phyloP scores from a whole-genome alignment of 2,797 vertebrate species.

The Betta splendens region DNA sequence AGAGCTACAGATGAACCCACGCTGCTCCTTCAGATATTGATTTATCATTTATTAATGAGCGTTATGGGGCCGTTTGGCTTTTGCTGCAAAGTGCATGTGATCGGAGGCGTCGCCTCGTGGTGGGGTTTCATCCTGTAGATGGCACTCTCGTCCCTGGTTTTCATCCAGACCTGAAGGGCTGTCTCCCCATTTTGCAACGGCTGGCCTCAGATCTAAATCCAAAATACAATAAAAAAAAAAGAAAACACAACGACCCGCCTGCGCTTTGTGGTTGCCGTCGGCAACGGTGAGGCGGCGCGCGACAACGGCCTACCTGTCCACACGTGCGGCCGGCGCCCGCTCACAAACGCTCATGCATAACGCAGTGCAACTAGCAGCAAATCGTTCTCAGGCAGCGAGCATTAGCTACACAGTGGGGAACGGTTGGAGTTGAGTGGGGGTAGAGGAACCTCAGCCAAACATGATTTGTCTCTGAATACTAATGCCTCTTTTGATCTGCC shows the following conservation, averaged over 20 bases:
- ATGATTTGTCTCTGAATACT: slow-evolving; percentile 79
- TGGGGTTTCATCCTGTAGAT: slow-evolving; percentile 73
- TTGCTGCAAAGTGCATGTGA: slow-evolving; percentile 8
- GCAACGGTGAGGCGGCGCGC: too few relatives aligned
- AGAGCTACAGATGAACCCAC: slow-evolving; percentile 14
- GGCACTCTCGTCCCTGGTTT: slow-evolving; percentile 75
- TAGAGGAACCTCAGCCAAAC: slow-evolving; percentile 73
- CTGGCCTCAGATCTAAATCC: slow-evolving; percentile 50
- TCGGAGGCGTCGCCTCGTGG: slow-evolving; percentile 26
- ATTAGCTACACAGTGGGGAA: slow-evolving; percentile 77
- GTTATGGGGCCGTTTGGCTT: slow-evolving; percentile 28
- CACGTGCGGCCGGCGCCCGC: slow-evolving; percentile 54
- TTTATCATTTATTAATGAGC: slow-evolving; percentile 37
- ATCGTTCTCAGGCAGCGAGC: slow-evolving; percentile 64
- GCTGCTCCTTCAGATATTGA: slow-evolving; percentile 13
- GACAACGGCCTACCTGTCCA: slow-evolving; percentile 37
- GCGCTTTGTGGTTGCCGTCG: slow-evolving; percentile 56
- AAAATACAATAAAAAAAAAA: too few relatives aligned
- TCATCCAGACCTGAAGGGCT: slow-evolving; percentile 57
- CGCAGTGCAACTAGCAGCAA: slow-evolving; percentile 69
- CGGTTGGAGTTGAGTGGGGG: slow-evolving; percentile 69
- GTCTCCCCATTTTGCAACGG: slow-evolving; percentile 62
- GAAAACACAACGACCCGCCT: too few relatives aligned
- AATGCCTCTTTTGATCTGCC: slow-evolving; percentile 82
- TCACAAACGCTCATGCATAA: slow-evolving; percentile 65